Evolutionary conservation across 2,888 invertebrate species (phyloP), one percentile per base, ranked within the genome.

Genomic region (Sminthurinus aureus): DNA sequence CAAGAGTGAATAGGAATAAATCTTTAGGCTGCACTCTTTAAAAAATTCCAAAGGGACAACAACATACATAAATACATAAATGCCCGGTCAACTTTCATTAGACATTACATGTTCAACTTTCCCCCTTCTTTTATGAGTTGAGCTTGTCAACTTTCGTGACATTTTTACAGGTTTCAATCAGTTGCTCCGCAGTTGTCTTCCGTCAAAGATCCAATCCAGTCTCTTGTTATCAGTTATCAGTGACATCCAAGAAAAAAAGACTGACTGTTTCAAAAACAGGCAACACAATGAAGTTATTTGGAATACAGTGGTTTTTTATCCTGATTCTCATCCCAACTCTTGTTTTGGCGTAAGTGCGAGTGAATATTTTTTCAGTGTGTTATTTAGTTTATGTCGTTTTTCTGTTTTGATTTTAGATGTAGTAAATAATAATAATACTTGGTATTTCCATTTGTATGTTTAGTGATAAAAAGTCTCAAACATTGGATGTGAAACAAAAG

Each of bases 21-120:
- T n/a, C n/a, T n/a, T n/a, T n/a, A n/a, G n/a, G n/a, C n/a, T 9
- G 4, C 13, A 58, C 58, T 2, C 2, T 58, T 22, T 71, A 24
- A 24, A 67, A 67, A 22, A 71, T 24, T 13, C 13, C 22, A 24
- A 71, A 67, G 11, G 64, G n/a, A 15, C 15, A 12, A 15, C 11
- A 58, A 58, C 38, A 38, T 38, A 6, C 38, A 38, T 38, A 38
- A 38, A 38, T 4, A 38, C 1, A 22, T 11, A 22, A 67, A 67
- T 69, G 71, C 22, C 26, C 12, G 80, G 58, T 58, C 73, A 81
- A 81, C 80, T 81, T 79, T 79, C 79, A 79, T 79, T 71, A 38
- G 22, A n/a, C n/a, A n/a, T 22, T 64, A 13, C 3, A n/a, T 12
- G n/a, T 67, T 51, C 51, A 12, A 22, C 18, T 73, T 73, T 26